Percentiles rank a stretch among this genome's conserved stretches.
These are phyloP conservation scores for Saccopteryx bilineata DNA, from an alignment of 2,113 vertebrate species.

Conservation along the genomic window DNA sequence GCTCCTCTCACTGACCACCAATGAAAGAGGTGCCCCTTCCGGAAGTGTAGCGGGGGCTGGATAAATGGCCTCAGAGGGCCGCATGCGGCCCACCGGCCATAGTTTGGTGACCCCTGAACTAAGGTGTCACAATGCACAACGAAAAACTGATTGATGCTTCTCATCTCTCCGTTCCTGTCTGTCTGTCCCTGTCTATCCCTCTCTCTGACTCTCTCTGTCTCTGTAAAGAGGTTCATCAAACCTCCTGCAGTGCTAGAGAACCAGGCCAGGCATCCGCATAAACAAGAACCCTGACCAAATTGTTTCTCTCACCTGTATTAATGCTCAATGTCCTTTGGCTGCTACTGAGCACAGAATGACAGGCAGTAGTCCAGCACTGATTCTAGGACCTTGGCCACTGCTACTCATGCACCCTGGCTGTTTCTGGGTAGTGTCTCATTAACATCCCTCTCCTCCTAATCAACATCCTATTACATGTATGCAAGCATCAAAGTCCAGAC, in stretches of 20 bases:
- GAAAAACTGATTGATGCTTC: too few species aligned
- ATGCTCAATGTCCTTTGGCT: not conserved
- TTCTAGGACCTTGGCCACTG: not conserved
- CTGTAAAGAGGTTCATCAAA: not conserved
- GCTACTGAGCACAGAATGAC: not conserved
- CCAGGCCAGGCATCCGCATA: not conserved
- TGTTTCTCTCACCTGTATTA: not conserved
- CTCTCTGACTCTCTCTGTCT: too few species aligned
- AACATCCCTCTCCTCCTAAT: not conserved
- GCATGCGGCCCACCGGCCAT: too few species aligned
- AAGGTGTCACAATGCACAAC: too few species aligned
- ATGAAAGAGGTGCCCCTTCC: too few species aligned
- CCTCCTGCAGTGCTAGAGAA: not conserved
- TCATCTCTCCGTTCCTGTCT: too few species aligned
- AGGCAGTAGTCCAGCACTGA: not conserved
- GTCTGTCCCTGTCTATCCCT: too few species aligned
- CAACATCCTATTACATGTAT: not conserved
- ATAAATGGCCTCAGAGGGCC: too few species aligned
- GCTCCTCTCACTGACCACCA: too few species aligned
- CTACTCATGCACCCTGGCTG: not conserved
- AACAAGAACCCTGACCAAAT: not conserved
- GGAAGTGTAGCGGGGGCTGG: too few species aligned
- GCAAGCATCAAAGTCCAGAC: fast-evolving
- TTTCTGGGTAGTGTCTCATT: not conserved
- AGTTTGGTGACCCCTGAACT: too few species aligned